A percentile compares a stretch with the other conserved stretches of the same genome.
Evolutionary conservation across 1,140 invertebrate genomes (phyloP).

Genomic region (Eubasilissa regina): DNA sequence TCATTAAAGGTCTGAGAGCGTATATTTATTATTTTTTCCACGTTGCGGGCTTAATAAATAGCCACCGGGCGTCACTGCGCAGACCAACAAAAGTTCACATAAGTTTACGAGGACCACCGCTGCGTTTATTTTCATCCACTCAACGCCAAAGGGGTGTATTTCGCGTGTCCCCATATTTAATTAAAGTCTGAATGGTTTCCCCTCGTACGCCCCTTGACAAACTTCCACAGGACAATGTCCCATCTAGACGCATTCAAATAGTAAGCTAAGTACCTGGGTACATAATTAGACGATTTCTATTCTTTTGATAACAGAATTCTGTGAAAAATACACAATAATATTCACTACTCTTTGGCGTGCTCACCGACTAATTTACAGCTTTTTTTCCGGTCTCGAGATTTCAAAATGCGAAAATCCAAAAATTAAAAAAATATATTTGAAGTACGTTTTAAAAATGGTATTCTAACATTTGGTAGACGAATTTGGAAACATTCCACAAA

Average conservation of each 20-base stretch:
- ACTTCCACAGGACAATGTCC: background rate
- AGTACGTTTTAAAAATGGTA: too few relatives aligned
- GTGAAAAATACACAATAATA: too few relatives aligned
- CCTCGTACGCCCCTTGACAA: background rate
- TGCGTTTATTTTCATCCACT: conserved; percentile 58
- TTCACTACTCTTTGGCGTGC: too few relatives aligned
- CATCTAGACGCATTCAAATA: background rate
- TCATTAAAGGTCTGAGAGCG: background rate
- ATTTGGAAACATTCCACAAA: background rate
- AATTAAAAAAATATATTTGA: too few relatives aligned
- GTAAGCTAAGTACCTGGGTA: conserved; percentile 3
- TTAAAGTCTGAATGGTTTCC: conserved; percentile 52
- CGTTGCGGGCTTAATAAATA: conserved; percentile 18
- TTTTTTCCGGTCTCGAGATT: too few relatives aligned
- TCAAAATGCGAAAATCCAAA: too few relatives aligned
- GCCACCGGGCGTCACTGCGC: conserved; percentile 34
- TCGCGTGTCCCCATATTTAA: conserved; percentile 58
- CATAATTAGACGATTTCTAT: background rate
- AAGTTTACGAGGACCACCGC: conserved; percentile 44
- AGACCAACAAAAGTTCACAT: conserved; percentile 28
- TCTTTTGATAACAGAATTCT: too few relatives aligned
- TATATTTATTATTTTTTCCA: background rate
- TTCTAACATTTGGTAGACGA: background rate
- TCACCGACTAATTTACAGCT: too few relatives aligned
- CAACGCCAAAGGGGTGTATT: conserved; percentile 53